Conservation (phyloP, 2,113 vertebrate species). For the Rhegmatorhina hoffmannsi region DNA sequence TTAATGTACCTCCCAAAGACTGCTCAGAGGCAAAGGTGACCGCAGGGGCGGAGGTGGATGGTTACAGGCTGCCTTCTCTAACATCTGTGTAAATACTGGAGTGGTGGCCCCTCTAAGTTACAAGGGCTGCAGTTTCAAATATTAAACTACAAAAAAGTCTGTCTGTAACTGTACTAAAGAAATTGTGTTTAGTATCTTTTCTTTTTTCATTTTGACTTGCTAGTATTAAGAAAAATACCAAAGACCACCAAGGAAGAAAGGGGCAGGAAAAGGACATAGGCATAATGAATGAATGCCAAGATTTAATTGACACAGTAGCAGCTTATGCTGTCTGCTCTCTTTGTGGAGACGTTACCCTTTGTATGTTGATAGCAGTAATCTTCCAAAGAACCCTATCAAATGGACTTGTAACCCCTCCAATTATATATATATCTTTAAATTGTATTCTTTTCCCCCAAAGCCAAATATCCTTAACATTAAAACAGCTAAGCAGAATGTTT, state of each 20-base stretch:
- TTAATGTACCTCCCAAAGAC: slow-evolving; percentile 81
- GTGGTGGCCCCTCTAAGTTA: slow-evolving; percentile 67
- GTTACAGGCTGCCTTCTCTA: slow-evolving; percentile 74
- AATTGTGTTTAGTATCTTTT: slow-evolving; percentile 58
- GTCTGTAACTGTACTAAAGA: slow-evolving; percentile 71
- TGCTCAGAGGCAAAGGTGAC: slow-evolving; percentile 82
- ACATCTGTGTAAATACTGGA: slow-evolving; percentile 85
- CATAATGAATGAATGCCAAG: slow-evolving; percentile 71
- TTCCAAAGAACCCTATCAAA: background rate
- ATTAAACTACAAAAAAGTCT: slow-evolving; percentile 75
- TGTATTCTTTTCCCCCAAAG: background rate
- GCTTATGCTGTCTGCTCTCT: slow-evolving; percentile 23
- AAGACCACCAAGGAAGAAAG: slow-evolving; percentile 78
- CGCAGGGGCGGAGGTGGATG: slow-evolving; percentile 74
- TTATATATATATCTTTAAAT: background rate
- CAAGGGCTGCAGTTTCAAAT: slow-evolving; percentile 74
- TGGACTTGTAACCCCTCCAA: background rate
- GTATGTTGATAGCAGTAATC: slow-evolving; percentile 31
- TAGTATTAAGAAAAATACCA: slow-evolving; percentile 71
- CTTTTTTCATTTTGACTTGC: slow-evolving; percentile 51
- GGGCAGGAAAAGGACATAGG: slow-evolving; percentile 70
- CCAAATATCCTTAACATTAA: background rate
- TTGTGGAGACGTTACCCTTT: slow-evolving; percentile 25
- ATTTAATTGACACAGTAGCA: slow-evolving; percentile 53
- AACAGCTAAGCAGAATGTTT: background rate